phyloP scores from a whole-genome alignment of 2,888 invertebrate genomes.

The Folsomia manolachei region DNA sequence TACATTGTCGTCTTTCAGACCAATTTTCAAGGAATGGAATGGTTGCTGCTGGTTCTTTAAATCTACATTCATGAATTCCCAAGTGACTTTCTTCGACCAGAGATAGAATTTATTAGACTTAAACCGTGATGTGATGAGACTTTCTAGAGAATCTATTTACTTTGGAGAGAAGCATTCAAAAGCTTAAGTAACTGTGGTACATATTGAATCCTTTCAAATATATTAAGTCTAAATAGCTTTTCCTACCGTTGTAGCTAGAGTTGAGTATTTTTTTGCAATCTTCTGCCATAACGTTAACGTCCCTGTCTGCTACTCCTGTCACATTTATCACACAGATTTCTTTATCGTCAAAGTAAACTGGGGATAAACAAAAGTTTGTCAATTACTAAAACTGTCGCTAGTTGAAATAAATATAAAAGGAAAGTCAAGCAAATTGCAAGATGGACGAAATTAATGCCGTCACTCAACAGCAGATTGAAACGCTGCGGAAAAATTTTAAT shows the following conservation, averaged over 20 bases:
- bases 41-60: not conserved
- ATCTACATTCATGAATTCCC: not conserved
- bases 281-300: no score
- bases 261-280: not conserved
- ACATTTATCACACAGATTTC: no score
- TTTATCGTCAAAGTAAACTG: no score
- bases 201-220: constrained; percentile 7
- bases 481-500: constrained; percentile 34
- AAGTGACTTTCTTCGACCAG: not conserved
- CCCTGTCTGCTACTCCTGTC: no score
- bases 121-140: not conserved
- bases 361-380: not conserved
- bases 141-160: not conserved
- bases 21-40: no score
- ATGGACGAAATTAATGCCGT: constrained; percentile 43
- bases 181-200: not conserved
- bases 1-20: no score
- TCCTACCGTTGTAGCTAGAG: not conserved
- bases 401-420: no score
- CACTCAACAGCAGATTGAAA: constrained; percentile 39
- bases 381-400: not conserved
- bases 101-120: constrained; percentile 6
- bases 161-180: not conserved
- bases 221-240: constrained; percentile 10
- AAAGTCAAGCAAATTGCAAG: not conserved